Percentiles rank a stretch among this genome's conserved stretches.
Evolutionary conservation across 2,797 vertebrate genomes (phyloP).

Genomic region (Allobates femoralis): DNA sequence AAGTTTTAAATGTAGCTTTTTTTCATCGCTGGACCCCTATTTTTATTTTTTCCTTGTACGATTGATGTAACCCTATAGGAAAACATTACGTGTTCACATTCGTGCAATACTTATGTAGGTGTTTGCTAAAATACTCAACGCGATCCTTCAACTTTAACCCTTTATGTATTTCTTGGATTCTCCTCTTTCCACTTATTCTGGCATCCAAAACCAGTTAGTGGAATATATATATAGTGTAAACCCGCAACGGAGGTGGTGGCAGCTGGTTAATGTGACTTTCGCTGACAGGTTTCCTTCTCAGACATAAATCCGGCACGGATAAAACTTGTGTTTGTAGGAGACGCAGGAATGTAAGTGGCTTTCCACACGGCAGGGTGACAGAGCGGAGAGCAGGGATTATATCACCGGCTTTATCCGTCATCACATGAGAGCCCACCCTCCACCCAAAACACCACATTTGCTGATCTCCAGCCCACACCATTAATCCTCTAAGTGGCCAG

Average conservation of each 20-base stretch:
- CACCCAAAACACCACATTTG: not conserved
- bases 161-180: not conserved
- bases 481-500: not conserved
- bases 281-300: slow-evolving; percentile 8
- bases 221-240: not conserved
- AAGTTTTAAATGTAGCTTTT: too few species aligned
- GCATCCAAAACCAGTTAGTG: not conserved
- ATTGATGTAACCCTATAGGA: too few species aligned
- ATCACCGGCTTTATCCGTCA: slow-evolving; percentile 9
- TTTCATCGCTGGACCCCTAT: too few species aligned
- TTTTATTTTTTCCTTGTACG: too few species aligned
- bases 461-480: not conserved
- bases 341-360: slow-evolving; percentile 16
- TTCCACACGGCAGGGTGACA: slow-evolving; percentile 19
- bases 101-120: too few species aligned
- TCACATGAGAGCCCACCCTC: not conserved
- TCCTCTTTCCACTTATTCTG: not conserved
- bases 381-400: not conserved
- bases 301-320: not conserved
- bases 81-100: too few species aligned
- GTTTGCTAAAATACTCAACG: too few species aligned
- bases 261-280: not conserved
- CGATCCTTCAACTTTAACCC: not conserved
- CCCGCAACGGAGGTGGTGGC: not conserved
- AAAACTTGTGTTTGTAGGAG: not conserved